Evolutionary conservation across 2,797 vertebrate species (phyloP).

Genomic region (Siniperca obscura): DNA sequence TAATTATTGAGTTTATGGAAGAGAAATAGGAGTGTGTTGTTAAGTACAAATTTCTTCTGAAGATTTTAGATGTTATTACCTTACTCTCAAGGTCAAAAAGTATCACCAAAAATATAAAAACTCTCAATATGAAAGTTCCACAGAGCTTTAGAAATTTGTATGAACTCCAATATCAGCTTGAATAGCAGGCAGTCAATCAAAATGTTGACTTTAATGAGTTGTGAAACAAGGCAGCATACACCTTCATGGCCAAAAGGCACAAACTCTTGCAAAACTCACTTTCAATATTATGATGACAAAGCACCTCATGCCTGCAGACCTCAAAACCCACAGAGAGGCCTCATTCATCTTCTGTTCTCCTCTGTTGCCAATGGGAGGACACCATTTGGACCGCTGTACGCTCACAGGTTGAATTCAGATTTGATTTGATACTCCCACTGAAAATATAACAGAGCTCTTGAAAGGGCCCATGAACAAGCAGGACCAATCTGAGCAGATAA

Average conservation of each 20-base stretch:
- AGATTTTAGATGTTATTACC: background rate
- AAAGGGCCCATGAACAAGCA: slow-evolving; percentile 34
- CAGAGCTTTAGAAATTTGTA: slow-evolving; percentile 35
- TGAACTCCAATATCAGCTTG: slow-evolving; percentile 41
- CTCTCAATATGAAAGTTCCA: slow-evolving; percentile 18
- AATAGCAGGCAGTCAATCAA: slow-evolving; percentile 64
- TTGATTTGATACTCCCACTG: slow-evolving; percentile 63
- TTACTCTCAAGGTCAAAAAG: slow-evolving; percentile 32
- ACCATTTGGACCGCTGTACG: slow-evolving; percentile 21
- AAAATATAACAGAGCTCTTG: slow-evolving; percentile 42
- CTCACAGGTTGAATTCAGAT: slow-evolving; percentile 59
- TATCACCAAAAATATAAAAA: slow-evolving; percentile 5
- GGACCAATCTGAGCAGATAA: slow-evolving; percentile 42
- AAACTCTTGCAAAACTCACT: slow-evolving; percentile 48
- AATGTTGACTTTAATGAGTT: slow-evolving; percentile 67
- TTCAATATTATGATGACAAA: slow-evolving; percentile 71
- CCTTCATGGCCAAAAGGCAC: slow-evolving; percentile 60
- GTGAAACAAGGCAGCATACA: slow-evolving; percentile 66
- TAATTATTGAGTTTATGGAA: slow-evolving; percentile 1
- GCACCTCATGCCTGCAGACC: slow-evolving; percentile 47
- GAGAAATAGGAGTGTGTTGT: background rate
- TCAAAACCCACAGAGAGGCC: slow-evolving; percentile 54
- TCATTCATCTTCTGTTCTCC: slow-evolving; percentile 67
- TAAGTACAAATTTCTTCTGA: background rate
- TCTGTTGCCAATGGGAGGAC: slow-evolving; percentile 58